phyloP scores from a whole-genome alignment of 2,797 vertebrate species.

The Ptychobarbus kaznakovi region DNA sequence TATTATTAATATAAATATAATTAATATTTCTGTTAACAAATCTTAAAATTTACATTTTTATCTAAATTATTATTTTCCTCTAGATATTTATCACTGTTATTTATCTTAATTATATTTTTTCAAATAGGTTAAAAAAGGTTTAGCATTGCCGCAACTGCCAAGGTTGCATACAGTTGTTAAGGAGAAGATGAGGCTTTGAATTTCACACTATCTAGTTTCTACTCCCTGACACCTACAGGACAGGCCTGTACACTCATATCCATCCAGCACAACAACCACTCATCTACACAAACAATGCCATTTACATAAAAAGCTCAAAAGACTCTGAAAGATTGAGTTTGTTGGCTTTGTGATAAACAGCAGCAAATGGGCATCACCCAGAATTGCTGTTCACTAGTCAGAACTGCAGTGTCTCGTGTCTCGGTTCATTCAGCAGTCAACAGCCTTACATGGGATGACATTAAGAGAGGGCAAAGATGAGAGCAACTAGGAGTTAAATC shows the following conservation, averaged over 20 bases:
- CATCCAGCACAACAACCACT: background rate
- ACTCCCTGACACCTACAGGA: background rate
- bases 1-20: background rate
- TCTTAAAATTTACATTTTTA: background rate
- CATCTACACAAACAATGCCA: background rate
- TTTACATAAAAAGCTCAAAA: background rate
- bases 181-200: background rate
- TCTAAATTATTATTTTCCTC: background rate
- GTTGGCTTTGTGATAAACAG: background rate
- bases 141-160: background rate
- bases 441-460: background rate
- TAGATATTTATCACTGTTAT: background rate
- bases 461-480: conserved; percentile 42
- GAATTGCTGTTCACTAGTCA: background rate
- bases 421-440: background rate
- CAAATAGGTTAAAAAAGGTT: background rate
- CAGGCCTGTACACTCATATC: background rate
- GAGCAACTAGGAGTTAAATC: conserved; percentile 45
- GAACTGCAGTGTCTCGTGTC: background rate
- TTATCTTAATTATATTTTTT: background rate
- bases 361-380: background rate
- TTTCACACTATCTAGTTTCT: background rate
- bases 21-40: background rate
- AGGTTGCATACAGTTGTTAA: background rate
- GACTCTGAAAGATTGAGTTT: background rate